Conservation (phyloP, 2,888 invertebrate genomes). For the Candidula unifasciata region DNA sequence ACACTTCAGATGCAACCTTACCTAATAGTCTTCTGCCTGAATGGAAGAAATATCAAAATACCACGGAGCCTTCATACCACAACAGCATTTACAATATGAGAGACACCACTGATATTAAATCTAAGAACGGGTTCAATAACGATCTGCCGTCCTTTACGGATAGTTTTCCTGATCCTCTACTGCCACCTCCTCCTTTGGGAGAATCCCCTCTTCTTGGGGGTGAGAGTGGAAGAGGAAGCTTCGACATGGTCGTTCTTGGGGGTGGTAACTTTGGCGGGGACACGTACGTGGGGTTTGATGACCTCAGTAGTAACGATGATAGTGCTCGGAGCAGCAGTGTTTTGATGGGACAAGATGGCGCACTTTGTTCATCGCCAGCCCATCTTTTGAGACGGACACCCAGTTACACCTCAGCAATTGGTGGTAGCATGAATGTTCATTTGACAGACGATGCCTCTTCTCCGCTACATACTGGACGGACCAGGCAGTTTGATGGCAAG, state of each 20-base stretch:
- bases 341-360: slow-evolving; percentile 20
- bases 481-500: slow-evolving; percentile 60
- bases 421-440: slow-evolving; percentile 50
- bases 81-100: background rate
- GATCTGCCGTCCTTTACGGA: slow-evolving; percentile 2
- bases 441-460: background rate
- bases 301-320: slow-evolving; percentile 42
- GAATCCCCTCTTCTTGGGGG: slow-evolving; percentile 41
- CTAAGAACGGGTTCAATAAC: background rate
- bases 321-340: slow-evolving; percentile 18
- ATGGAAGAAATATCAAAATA: background rate
- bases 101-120: background rate
- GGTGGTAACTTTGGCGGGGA: background rate
- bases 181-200: slow-evolving; percentile 40
- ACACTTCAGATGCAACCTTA: background rate
- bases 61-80: background rate
- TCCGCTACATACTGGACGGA: background rate
- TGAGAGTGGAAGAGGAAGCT: slow-evolving; percentile 12
- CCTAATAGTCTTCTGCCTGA: background rate
- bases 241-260: slow-evolving; percentile 9
- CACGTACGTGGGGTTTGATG: slow-evolving; percentile 37
- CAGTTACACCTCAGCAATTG: slow-evolving; percentile 63
- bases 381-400: slow-evolving; percentile 58
- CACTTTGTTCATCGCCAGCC: slow-evolving; percentile 22
- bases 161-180: slow-evolving; percentile 30